A percentile compares a stretch with the other conserved stretches of the same genome.
Evolutionary conservation across 2,113 vertebrate species (phyloP).

Genomic region (Cacatua alba): DNA sequence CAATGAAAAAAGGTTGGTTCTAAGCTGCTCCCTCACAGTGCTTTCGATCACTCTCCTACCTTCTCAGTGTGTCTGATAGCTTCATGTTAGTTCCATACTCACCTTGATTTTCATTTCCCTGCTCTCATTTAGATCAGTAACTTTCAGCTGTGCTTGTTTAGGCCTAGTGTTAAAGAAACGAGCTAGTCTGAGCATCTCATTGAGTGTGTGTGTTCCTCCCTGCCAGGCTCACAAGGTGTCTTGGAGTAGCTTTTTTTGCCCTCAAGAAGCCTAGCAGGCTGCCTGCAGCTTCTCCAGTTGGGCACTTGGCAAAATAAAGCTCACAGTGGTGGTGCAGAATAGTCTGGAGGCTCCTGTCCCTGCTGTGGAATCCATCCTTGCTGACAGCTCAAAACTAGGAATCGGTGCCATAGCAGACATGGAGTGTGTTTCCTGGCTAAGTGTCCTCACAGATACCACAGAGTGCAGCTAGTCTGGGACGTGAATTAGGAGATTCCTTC

Average conservation of each 20-base stretch:
- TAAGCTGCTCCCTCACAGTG: constrained; percentile 70
- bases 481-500: background rate
- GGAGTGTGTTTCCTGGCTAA: background rate
- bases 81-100: constrained; percentile 71
- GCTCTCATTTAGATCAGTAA: constrained; percentile 21
- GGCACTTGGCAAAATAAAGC: background rate
- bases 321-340: background rate
- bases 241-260: background rate
- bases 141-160: background rate
- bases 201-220: background rate
- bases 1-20: constrained; percentile 99
- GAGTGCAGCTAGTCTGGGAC: background rate
- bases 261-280: background rate
- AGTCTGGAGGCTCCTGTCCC: background rate
- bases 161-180: background rate
- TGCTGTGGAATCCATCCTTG: background rate
- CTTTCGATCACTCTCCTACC: constrained; percentile 56
- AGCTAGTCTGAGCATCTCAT: background rate
- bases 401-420: background rate
- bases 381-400: background rate
- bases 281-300: background rate
- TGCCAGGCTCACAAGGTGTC: background rate
- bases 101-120: constrained; percentile 47
- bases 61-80: constrained; percentile 66
- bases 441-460: fast-evolving